phyloP scores from a whole-genome alignment of 2,113 vertebrate genomes.

The Zosterops borbonicus region DNA sequence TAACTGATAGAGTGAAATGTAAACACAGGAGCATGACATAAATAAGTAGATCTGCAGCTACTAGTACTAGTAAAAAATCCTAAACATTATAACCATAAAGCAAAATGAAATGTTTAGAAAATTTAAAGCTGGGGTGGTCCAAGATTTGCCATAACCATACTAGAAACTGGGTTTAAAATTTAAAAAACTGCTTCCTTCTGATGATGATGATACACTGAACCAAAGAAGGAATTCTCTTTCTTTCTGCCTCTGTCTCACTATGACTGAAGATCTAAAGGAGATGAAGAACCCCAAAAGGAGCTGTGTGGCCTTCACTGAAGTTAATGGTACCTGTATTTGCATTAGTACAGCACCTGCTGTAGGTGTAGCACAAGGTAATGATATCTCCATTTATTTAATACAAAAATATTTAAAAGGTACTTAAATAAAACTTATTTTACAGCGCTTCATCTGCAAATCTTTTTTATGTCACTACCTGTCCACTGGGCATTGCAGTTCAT shows the following conservation, averaged over 20 bases:
- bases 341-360: neutral
- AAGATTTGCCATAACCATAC: neutral
- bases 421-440: neutral
- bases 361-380: neutral
- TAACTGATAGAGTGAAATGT: constrained; percentile 58
- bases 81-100: constrained; percentile 54
- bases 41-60: constrained; percentile 62
- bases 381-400: neutral
- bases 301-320: neutral
- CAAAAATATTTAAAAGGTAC: neutral
- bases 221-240: neutral
- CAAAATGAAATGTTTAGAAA: constrained; percentile 45
- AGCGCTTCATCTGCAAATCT: neutral
- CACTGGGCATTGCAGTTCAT: neutral
- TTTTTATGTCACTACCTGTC: neutral
- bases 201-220: neutral
- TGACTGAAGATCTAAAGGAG: neutral
- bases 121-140: constrained; percentile 52
- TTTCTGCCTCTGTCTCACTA: neutral
- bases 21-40: constrained; percentile 46
- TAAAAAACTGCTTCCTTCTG: neutral
- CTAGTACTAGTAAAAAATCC: constrained; percentile 45
- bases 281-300: neutral
- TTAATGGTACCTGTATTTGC: neutral
- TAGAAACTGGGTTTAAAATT: constrained; percentile 30